Evolutionary conservation across 2,888 invertebrate genomes (phyloP).

Genomic region (Spodoptera picta): DNA sequence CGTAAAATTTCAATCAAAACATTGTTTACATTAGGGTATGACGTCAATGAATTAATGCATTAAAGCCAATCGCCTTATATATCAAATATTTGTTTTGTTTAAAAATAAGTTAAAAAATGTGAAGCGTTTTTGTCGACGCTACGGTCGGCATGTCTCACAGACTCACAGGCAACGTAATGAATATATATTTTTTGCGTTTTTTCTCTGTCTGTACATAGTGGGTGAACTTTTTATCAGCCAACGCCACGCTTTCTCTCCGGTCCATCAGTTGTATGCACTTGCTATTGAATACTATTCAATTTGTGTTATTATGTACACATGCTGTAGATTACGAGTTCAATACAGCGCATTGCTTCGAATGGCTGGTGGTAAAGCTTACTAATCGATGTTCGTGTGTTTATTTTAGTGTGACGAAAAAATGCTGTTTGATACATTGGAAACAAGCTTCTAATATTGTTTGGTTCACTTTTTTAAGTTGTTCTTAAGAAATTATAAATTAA

Average conservation of each 20-base stretch:
- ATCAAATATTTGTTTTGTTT: background rate
- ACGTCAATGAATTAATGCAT: too few relatives aligned
- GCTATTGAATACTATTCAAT: slow-evolving; percentile 42
- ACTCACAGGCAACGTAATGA: slow-evolving; percentile 61
- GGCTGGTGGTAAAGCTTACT: background rate
- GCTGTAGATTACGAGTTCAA: slow-evolving; percentile 10
- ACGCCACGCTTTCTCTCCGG: slow-evolving; percentile 58
- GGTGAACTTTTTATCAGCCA: slow-evolving; percentile 59
- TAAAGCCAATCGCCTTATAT: too few relatives aligned
- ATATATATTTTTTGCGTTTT: slow-evolving; percentile 67
- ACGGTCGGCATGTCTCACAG: slow-evolving; percentile 63
- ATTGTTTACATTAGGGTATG: too few relatives aligned
- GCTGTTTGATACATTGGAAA: background rate
- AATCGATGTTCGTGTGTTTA: background rate
- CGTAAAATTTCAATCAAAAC: too few relatives aligned
- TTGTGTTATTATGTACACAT: slow-evolving; percentile 25
- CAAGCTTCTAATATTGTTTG: too few relatives aligned
- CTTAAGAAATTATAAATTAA: too few relatives aligned
- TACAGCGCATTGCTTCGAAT: slow-evolving; percentile 3
- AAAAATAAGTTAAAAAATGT: too few relatives aligned
- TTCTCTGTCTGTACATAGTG: slow-evolving; percentile 61
- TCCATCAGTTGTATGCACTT: slow-evolving; percentile 50
- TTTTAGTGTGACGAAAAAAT: background rate
- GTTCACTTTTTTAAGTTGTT: background rate
- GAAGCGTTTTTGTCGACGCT: slow-evolving; percentile 46